A percentile compares a stretch with the other conserved stretches of the same genome.
These are phyloP conservation scores for Phaedon cochleariae DNA, from an alignment of 2,888 invertebrate species.

Conservation along the genomic window DNA sequence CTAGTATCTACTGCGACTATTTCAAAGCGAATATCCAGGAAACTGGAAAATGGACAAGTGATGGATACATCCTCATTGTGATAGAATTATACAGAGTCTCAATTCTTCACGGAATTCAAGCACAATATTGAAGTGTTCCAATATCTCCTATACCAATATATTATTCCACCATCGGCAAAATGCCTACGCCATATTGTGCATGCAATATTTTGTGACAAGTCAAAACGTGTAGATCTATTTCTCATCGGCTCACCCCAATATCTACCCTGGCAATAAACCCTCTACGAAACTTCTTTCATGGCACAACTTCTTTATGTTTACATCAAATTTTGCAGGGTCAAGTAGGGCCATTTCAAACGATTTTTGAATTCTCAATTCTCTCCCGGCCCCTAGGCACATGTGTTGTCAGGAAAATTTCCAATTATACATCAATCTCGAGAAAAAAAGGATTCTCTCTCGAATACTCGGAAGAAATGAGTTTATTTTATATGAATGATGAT, in stretches of 20 bases:
- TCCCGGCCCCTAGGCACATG: conserved; percentile 21
- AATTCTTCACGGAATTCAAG: neutral
- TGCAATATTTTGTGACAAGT: conserved; percentile 55
- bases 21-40: no score
- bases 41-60: no score
- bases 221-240: conserved; percentile 51
- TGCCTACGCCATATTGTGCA: conserved; percentile 51
- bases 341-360: conserved; percentile 33
- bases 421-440: conserved; percentile 18
- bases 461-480: conserved; percentile 3
- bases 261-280: conserved; percentile 46
- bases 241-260: conserved; percentile 52
- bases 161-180: conserved; percentile 37
- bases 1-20: no score
- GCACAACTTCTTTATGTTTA: conserved; percentile 39
- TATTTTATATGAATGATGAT: neutral
- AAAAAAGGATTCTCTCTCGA: conserved; percentile 1
- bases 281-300: conserved; percentile 41
- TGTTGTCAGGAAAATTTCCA: conserved; percentile 26
- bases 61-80: no score
- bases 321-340: conserved; percentile 36
- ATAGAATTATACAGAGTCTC: no score
- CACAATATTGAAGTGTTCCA: neutral
- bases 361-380: conserved; percentile 34
- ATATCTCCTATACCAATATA: neutral